Evolutionary conservation across 2,797 vertebrate genomes (phyloP).

Genomic region (Sciurus vulgaris): DNA sequence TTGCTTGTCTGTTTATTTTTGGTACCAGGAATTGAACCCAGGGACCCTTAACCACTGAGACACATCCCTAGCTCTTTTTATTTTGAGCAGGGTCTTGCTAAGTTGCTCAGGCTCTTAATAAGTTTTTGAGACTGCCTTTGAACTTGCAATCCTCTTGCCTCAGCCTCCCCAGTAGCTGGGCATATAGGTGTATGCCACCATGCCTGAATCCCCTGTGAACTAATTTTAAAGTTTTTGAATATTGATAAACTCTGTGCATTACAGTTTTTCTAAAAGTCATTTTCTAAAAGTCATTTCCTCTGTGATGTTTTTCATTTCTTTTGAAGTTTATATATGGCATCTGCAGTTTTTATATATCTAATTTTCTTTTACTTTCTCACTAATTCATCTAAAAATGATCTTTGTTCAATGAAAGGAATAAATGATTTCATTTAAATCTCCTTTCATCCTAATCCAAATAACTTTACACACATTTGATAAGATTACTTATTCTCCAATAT

Average conservation of each 20-base stretch:
- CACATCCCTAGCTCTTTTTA: too few species aligned
- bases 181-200: too few species aligned
- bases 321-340: conserved; percentile 1
- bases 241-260: conserved; percentile 24
- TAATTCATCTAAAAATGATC: neutral
- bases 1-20: too few species aligned
- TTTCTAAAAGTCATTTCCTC: neutral
- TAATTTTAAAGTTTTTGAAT: conserved; percentile 56
- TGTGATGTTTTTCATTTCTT: neutral
- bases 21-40: too few species aligned
- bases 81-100: too few species aligned
- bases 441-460: neutral
- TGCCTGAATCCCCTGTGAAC: neutral
- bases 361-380: neutral
- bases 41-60: too few species aligned
- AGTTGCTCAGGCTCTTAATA: too few species aligned
- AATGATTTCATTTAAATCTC: neutral
- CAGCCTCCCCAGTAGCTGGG: too few species aligned
- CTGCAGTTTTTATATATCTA: neutral
- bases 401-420: neutral
- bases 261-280: neutral
- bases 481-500: neutral
- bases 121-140: too few species aligned
- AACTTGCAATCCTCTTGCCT: too few species aligned
- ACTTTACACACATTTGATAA: neutral